A percentile compares a stretch with the other conserved stretches of the same genome.
These are phyloP conservation scores for Phengaris alcon DNA, from an alignment of 2,888 invertebrate genomes.

Conservation along the genomic window DNA sequence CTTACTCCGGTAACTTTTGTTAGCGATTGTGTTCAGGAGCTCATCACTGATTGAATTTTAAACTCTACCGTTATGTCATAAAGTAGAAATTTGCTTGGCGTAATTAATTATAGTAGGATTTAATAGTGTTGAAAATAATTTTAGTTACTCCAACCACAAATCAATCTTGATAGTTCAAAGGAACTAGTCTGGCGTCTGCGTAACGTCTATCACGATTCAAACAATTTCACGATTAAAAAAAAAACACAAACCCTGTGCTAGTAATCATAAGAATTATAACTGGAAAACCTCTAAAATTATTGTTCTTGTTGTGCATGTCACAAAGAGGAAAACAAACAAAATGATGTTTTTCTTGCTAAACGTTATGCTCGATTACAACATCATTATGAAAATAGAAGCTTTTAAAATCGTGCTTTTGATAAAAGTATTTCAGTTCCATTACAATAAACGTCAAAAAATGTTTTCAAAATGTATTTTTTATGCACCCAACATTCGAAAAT, in stretches of 20 bases:
- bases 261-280: background rate
- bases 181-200: conserved; percentile 45
- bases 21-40: background rate
- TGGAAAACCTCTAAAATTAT: background rate
- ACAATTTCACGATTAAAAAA: conserved; percentile 31
- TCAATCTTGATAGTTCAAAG: conserved; percentile 47
- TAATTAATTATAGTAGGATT: conserved; percentile 34
- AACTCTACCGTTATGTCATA: conserved; percentile 26
- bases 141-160: conserved; percentile 47
- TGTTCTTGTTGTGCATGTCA: background rate
- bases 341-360: background rate
- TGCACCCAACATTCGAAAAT: background rate
- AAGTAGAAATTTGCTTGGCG: conserved; percentile 31
- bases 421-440: background rate
- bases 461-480: background rate
- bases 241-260: conserved; percentile 34
- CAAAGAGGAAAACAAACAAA: conserved; percentile 7
- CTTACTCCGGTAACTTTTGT: conserved; percentile 33
- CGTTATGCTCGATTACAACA: background rate
- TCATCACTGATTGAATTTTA: conserved; percentile 20
- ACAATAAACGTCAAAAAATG: background rate
- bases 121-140: conserved; percentile 43
- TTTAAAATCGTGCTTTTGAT: background rate
- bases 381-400: background rate
- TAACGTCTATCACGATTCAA: conserved; percentile 44